Evolutionary conservation across 2,113 vertebrate genomes (phyloP).

Genomic region (Psephotus haematonotus): DNA sequence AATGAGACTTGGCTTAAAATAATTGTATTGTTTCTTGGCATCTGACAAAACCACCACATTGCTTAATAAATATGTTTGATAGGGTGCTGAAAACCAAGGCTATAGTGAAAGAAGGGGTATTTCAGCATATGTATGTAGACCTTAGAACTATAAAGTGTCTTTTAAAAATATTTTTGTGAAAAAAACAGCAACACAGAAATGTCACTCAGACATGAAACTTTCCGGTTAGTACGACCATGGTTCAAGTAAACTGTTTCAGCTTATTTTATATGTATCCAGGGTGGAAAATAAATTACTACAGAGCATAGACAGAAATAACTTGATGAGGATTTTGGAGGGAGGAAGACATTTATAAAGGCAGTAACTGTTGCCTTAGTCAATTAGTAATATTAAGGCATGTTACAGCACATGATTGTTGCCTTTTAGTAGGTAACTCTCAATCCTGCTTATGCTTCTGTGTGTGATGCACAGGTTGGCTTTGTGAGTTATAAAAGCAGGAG

Average conservation of each 20-base stretch:
- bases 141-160: background rate
- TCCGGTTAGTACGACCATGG: background rate
- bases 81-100: background rate
- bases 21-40: background rate
- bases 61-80: background rate
- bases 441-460: background rate
- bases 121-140: background rate
- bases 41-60: background rate
- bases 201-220: background rate
- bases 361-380: background rate
- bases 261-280: background rate
- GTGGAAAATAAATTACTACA: background rate
- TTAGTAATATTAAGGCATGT: background rate
- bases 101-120: background rate
- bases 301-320: background rate
- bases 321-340: background rate
- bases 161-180: background rate
- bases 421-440: background rate
- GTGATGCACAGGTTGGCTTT: background rate
- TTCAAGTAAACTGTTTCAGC: background rate
- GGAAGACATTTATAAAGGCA: background rate
- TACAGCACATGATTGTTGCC: fast-evolving
- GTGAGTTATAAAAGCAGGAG: background rate
- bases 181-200: background rate
- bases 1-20: conserved; percentile 5